A percentile compares a stretch with the other conserved stretches of the same genome.
These are phyloP conservation scores for Scaptomyza pallida DNA, from an alignment of 1,140 invertebrate species.

Conservation along the genomic window DNA sequence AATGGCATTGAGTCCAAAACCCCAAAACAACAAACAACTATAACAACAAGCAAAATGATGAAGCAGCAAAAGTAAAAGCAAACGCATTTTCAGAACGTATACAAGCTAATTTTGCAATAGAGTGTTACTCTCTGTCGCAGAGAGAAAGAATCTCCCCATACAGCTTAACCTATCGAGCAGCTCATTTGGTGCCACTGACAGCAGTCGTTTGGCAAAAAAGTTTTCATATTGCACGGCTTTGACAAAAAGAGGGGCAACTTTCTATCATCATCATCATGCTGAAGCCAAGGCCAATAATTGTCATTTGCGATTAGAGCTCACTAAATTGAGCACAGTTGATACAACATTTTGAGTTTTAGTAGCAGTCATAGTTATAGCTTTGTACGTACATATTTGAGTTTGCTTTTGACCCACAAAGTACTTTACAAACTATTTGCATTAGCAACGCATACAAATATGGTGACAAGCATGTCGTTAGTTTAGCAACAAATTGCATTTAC, in stretches of 20 bases:
- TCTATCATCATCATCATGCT: too few species aligned
- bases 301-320: constrained; percentile 18
- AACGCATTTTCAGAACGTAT: constrained; percentile 7
- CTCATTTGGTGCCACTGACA: constrained; percentile 5
- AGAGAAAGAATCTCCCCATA: neutral
- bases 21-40: constrained; percentile 33
- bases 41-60: constrained; percentile 3
- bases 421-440: constrained; percentile 2
- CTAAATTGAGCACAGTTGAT: constrained; percentile 21
- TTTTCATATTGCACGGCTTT: constrained; percentile 24
- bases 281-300: constrained; percentile 44
- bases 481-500: too few species aligned
- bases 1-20: constrained; percentile 20
- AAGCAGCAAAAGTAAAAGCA: neutral
- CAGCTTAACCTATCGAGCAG: constrained; percentile 1
- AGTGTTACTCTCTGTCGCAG: neutral
- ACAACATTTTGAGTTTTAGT: neutral
- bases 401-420: neutral
- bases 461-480: too few species aligned
- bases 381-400: constrained; percentile 3
- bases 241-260: constrained; percentile 6
- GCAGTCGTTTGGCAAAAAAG: constrained; percentile 9
- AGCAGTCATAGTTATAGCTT: too few species aligned
- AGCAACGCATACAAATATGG: neutral
- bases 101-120: constrained; percentile 13